phyloP scores from a whole-genome alignment of 1,140 invertebrate genomes.

The Rhopalosiphum maidis region DNA sequence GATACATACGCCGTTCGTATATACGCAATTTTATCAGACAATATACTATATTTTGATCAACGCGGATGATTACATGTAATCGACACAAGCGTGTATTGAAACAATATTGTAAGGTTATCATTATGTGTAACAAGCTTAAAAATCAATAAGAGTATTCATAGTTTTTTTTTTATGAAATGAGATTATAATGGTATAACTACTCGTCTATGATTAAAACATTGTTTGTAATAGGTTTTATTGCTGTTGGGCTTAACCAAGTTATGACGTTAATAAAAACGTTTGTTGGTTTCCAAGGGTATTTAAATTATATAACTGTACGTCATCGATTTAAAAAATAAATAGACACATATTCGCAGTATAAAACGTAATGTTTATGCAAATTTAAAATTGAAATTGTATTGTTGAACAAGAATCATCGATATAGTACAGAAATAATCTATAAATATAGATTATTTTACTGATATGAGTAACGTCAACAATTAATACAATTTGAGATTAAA shows the following conservation, averaged over 20 bases:
- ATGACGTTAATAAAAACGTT: background rate
- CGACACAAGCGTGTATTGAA: background rate
- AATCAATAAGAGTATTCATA: background rate
- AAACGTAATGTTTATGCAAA: background rate
- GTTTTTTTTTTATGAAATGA: background rate
- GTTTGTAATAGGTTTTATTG: background rate
- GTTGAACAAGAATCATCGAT: no score
- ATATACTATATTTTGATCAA: background rate
- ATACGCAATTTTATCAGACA: background rate
- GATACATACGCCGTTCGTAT: background rate
- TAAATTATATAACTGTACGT: background rate
- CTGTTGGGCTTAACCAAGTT: background rate
- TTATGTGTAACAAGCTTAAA: background rate
- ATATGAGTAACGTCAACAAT: no score
- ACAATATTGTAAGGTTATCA: background rate
- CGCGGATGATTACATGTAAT: background rate
- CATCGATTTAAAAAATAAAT: slow-evolving; percentile 21
- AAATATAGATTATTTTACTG: no score
- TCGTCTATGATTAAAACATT: background rate
- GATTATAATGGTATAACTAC: background rate
- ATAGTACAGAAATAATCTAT: background rate
- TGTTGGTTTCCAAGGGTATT: background rate
- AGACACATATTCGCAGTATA: background rate
- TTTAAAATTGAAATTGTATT: background rate
- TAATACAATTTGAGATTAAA: background rate